Percentiles rank a stretch among this genome's conserved stretches.
phyloP scores from a whole-genome alignment of 2,797 vertebrate species.

The Discoglossus pictus region DNA sequence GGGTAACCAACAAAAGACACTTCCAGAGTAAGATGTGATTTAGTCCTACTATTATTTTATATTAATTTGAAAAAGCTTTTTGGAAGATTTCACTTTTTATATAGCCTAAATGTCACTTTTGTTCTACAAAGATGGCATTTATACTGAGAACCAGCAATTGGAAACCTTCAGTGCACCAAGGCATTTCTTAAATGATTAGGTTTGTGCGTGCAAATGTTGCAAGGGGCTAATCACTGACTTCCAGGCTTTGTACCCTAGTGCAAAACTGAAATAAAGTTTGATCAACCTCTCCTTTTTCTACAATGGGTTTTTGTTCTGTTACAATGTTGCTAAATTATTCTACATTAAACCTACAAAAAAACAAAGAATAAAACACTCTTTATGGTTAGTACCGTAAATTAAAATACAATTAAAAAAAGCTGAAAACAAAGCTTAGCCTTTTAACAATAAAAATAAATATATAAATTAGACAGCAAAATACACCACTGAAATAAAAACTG shows the following conservation, averaged over 20 bases:
- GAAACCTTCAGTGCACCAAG: not conserved
- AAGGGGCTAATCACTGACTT: constrained; percentile 25
- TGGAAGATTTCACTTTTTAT: not conserved
- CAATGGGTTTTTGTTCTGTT: constrained; percentile 22
- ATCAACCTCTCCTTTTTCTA: not conserved
- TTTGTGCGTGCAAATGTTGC: constrained; percentile 42
- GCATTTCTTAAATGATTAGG: not conserved
- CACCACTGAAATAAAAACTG: constrained; percentile 54
- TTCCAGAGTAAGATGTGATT: no score
- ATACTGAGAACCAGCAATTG: not conserved
- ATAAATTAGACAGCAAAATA: constrained; percentile 66
- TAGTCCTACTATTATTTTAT: no score
- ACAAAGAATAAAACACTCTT: constrained; percentile 46
- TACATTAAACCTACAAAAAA: constrained; percentile 50
- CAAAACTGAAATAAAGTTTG: constrained; percentile 26
- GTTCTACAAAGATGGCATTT: not conserved
- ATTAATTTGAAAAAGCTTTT: no score
- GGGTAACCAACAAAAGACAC: not conserved
- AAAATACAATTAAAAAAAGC: constrained; percentile 51
- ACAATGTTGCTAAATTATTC: constrained; percentile 35
- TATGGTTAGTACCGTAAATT: constrained; percentile 55
- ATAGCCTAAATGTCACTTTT: not conserved
- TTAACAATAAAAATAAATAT: constrained; percentile 62
- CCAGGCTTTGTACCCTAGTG: constrained; percentile 20
- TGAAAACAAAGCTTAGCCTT: constrained; percentile 51